Conservation (phyloP, 92 coral and sea anemone genomes). For the Meandrina meandrites region DNA sequence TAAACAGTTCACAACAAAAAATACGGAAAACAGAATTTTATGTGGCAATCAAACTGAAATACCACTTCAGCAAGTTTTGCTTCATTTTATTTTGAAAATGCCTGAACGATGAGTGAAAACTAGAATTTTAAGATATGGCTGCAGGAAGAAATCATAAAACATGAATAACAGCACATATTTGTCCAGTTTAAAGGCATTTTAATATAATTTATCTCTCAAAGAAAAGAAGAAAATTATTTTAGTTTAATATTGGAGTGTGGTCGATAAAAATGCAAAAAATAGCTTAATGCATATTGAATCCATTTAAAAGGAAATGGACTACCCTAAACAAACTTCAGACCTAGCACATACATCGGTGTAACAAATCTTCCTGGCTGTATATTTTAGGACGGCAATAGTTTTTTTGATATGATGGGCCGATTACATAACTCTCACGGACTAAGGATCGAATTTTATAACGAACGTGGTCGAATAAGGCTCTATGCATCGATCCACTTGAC, state of each 20-base stretch:
- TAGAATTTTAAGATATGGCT: background rate
- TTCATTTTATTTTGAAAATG: background rate
- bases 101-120: background rate
- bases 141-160: background rate
- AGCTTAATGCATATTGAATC: background rate
- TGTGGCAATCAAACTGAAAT: background rate
- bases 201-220: background rate
- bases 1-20: background rate
- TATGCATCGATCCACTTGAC: background rate
- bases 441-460: background rate
- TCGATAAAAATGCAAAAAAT: background rate
- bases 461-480: background rate
- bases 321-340: conserved; percentile 9
- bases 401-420: background rate
- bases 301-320: conserved; percentile 15
- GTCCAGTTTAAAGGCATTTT: conserved; percentile 8
- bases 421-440: background rate
- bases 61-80: background rate
- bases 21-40: background rate
- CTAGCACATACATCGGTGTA: no score
- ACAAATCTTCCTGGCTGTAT: background rate
- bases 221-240: background rate
- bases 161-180: background rate
- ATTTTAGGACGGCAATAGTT: no score
- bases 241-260: background rate